Evolutionary conservation across 2,113 vertebrate species (phyloP), one percentile per base, ranked within the genome.

Genomic region (Oxygymnocypris stewartii): DNA sequence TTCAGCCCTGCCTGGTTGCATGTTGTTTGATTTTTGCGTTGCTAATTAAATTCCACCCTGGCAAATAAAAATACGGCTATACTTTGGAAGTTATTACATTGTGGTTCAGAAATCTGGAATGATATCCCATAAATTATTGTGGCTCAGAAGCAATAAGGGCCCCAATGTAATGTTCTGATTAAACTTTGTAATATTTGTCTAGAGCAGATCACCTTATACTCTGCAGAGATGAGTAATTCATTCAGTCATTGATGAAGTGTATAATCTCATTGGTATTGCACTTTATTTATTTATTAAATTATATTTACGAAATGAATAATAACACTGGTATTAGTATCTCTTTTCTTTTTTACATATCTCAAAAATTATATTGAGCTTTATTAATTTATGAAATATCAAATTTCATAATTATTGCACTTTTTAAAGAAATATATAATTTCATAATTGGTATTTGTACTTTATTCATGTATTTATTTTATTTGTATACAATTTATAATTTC

Each of bases 21-120:
- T 83, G 71, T 25, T 75, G 79, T 67, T 61, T 74, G 31, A 85
- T 87, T 84, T 84, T 71, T 76, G 42, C 40, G 25, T 49, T 67
- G 18, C 67, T 78, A 88, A 88, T 84, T 83, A 86, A 79, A 88
- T 86, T 74, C 37, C 44, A 37, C 61, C 65, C 61, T 31, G 4
- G 73, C 49, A 84, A 74, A 84, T 76, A 74, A 88, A n/a, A 57
- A 54, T 49, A 82, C 31, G 1, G n/a, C 76, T 61, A 84, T 84
- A 67, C 74, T 86, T 86, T 79, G 49, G 28, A 73, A 20, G 81
- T 65, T 86, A 82, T 88, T 69, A 42, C 31, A 35, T 42, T 78
- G 65, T 37, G 69, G 65, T 84, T 76, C 81, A 69, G 81, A 84
- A 49, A 75, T 73, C 54, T 65, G 71, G 54, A 79, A 63, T 57